Conservation (phyloP, 2,797 vertebrate genomes). For the Siniperca obscura region DNA sequence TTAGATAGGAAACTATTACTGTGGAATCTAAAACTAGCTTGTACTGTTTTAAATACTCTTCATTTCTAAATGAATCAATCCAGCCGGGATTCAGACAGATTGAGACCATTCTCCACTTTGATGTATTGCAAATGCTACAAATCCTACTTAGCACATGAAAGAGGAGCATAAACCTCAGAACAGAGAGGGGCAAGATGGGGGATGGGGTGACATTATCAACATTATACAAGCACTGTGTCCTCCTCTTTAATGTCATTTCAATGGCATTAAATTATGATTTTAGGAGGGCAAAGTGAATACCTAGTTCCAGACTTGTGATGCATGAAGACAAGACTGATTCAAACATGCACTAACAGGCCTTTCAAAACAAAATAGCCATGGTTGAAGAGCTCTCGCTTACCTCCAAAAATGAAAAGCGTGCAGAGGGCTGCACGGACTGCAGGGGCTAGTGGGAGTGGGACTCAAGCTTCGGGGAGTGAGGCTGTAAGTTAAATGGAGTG, state of each 20-base stretch:
- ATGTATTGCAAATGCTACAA: slow-evolving; percentile 79
- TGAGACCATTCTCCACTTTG: slow-evolving; percentile 72
- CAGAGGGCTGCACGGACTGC: slow-evolving; percentile 99
- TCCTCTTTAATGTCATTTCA: slow-evolving; percentile 69
- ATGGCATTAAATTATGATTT: slow-evolving; percentile 58
- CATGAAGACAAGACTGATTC: slow-evolving; percentile 40
- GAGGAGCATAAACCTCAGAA: slow-evolving; percentile 76
- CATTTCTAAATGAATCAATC: slow-evolving; percentile 60
- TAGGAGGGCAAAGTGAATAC: slow-evolving; percentile 11
- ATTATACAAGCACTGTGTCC: slow-evolving; percentile 80
- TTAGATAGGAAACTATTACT: slow-evolving; percentile 24
- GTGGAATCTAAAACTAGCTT: slow-evolving; percentile 22
- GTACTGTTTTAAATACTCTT: slow-evolving; percentile 24
- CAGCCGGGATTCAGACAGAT: slow-evolving; percentile 63
- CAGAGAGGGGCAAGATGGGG: slow-evolving; percentile 61
- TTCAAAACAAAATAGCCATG: slow-evolving; percentile 64
- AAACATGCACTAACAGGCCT: slow-evolving; percentile 42
- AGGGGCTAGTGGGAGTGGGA: slow-evolving; percentile 99
- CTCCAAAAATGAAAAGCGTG: slow-evolving; percentile 99
- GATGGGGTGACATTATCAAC: slow-evolving; percentile 60
- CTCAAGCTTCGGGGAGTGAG: slow-evolving; percentile 99
- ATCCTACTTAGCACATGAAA: slow-evolving; percentile 88
- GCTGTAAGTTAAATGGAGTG: slow-evolving; percentile 97
- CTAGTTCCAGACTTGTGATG: slow-evolving; percentile 7
- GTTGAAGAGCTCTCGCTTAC: slow-evolving; percentile 89